Evolutionary conservation across 2,113 vertebrate genomes (phyloP).

Genomic region (Potamarius usumacintae): DNA sequence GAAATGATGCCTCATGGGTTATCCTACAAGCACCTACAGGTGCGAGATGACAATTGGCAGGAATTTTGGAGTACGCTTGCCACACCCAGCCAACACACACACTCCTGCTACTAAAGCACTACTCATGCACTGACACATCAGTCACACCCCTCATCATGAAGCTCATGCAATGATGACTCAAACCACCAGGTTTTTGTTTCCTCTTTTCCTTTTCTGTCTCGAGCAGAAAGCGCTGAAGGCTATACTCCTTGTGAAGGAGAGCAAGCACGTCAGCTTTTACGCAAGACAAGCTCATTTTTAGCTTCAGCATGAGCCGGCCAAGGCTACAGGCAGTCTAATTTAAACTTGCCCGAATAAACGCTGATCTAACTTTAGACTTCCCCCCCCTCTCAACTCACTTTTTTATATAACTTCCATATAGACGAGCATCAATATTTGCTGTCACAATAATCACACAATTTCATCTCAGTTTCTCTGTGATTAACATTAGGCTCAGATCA

Average conservation of each 20-base stretch:
- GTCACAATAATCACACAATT: background rate
- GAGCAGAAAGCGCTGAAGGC: slow-evolving; percentile 44
- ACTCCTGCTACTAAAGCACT: slow-evolving; percentile 3
- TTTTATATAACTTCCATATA: background rate
- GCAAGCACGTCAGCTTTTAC: background rate
- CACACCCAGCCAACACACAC: background rate
- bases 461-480: background rate
- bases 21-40: slow-evolving; percentile 6
- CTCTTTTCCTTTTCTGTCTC: slow-evolving; percentile 49
- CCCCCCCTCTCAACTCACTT: background rate
- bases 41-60: slow-evolving; percentile 1
- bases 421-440: background rate
- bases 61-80: background rate
- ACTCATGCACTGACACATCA: slow-evolving; percentile 46
- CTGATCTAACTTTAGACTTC: slow-evolving; percentile 16
- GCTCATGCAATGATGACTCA: slow-evolving; percentile 63
- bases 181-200: slow-evolving; percentile 18
- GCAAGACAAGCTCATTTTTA: slow-evolving; percentile 58
- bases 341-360: slow-evolving; percentile 29
- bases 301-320: slow-evolving; percentile 45
- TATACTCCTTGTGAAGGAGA: background rate
- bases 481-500: background rate
- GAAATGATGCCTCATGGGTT: slow-evolving; percentile 4
- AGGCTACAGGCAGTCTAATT: slow-evolving; percentile 33
- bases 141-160: slow-evolving; percentile 62